Conservation (phyloP, 2,113 vertebrate genomes). For the Macaca nemestrina region DNA sequence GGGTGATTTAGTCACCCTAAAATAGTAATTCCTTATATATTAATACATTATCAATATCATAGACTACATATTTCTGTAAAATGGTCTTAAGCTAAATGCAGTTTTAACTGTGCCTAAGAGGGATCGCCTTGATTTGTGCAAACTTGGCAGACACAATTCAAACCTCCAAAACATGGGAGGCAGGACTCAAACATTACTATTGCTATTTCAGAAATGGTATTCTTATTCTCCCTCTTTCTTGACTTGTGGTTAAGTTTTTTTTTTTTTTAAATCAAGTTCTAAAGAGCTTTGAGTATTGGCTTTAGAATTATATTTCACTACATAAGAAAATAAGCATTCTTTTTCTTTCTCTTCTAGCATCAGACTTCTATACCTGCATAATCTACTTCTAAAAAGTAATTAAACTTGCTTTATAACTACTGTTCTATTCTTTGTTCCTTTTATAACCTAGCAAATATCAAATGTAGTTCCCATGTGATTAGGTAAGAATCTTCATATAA, state of each 20-base stretch:
- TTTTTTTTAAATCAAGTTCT: not conserved
- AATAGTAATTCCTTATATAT: not conserved
- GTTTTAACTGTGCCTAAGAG: not conserved
- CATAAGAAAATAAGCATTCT: not conserved
- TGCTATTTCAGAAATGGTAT: not conserved
- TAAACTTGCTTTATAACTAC: not conserved
- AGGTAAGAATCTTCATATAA: constrained; percentile 28
- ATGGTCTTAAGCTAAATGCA: not conserved
- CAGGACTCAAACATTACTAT: not conserved
- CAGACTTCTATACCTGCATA: not conserved
- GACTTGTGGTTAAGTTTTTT: not conserved
- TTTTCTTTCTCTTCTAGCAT: not conserved
- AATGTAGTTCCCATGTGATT: constrained; percentile 24
- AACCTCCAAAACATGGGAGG: not conserved
- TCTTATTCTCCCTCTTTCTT: not conserved
- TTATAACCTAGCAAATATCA: not conserved
- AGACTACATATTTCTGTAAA: not conserved
- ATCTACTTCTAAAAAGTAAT: not conserved
- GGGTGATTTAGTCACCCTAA: not conserved
- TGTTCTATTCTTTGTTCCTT: not conserved
- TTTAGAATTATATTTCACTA: not conserved
- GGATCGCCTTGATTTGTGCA: not conserved
- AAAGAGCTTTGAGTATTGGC: not conserved
- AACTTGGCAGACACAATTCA: not conserved
- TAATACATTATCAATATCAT: not conserved